A percentile compares a stretch with the other conserved stretches of the same genome.
phyloP scores from a whole-genome alignment of 2,888 invertebrate species.

The Orchesellides sinensis region DNA sequence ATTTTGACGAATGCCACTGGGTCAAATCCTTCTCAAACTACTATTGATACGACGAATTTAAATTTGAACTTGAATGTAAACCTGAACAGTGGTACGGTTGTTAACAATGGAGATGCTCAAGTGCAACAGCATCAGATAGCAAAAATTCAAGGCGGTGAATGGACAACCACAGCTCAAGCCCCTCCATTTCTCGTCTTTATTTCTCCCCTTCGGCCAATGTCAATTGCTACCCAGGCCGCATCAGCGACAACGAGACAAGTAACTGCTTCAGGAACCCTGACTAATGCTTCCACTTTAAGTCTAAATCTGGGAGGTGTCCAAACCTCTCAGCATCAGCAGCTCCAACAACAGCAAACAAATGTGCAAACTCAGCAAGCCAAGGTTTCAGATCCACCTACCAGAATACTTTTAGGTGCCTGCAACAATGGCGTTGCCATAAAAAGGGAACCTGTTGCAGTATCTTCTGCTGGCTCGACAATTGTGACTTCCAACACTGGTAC shows the following conservation, averaged over 20 bases:
- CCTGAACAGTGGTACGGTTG: constrained; percentile 67
- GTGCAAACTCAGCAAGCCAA: constrained; percentile 27
- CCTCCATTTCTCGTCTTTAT: constrained; percentile 68
- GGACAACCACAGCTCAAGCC: constrained; percentile 52
- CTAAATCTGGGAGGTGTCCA: constrained; percentile 56
- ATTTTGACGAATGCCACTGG: constrained; percentile 33
- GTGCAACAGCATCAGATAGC: constrained; percentile 52
- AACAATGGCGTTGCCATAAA: constrained; percentile 47
- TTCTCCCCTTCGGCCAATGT: constrained; percentile 61
- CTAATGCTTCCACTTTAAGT: constrained; percentile 33
- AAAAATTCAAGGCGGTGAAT: constrained; percentile 55
- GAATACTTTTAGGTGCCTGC: constrained; percentile 38
- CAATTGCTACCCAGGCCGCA: constrained; percentile 33
- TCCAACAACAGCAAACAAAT: constrained; percentile 6
- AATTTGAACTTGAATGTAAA: constrained; percentile 73
- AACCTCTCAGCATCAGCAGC: constrained; percentile 11
- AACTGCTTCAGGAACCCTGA: constrained; percentile 14
- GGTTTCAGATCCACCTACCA: constrained; percentile 25
- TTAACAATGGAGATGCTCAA: constrained; percentile 45
- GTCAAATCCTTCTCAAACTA: constrained; percentile 27
- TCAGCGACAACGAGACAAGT: constrained; percentile 10
- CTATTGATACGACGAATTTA: constrained; percentile 62
- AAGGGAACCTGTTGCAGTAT: constrained; percentile 29
- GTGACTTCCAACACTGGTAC: background rate
- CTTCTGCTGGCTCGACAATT: constrained; percentile 6